Evolutionary conservation across 1,140 invertebrate species (phyloP).

Genomic region (Plodia interpunctella): DNA sequence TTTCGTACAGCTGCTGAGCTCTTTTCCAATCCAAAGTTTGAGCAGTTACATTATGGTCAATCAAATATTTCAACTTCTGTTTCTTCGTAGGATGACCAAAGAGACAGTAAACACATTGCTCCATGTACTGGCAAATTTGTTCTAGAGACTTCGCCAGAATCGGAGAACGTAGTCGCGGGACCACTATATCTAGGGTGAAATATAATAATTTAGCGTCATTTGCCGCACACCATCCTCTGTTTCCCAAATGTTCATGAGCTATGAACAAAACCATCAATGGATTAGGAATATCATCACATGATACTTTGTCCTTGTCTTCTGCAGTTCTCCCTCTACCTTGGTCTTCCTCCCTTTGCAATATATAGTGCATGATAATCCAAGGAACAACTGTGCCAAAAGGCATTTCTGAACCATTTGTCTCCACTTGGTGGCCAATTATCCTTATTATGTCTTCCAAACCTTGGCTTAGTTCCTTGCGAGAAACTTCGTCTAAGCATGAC

Average conservation of each 20-base stretch:
- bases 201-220: slow-evolving; percentile 87
- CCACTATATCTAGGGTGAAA: slow-evolving; percentile 85
- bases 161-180: slow-evolving; percentile 81
- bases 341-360: slow-evolving; percentile 82
- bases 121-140: slow-evolving; percentile 84
- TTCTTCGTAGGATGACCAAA: slow-evolving; percentile 91
- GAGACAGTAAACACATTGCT: slow-evolving; percentile 93
- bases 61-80: slow-evolving; percentile 83
- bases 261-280: slow-evolving; percentile 89
- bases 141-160: slow-evolving; percentile 75
- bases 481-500: slow-evolving; percentile 73
- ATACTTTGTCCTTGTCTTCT: slow-evolving; percentile 69
- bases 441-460: slow-evolving; percentile 87
- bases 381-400: slow-evolving; percentile 84
- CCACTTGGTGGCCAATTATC: slow-evolving; percentile 85
- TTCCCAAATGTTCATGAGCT: slow-evolving; percentile 91
- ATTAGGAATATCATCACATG: slow-evolving; percentile 81
- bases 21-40: slow-evolving; percentile 87
- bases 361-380: slow-evolving; percentile 90
- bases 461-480: slow-evolving; percentile 77
- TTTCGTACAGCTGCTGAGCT: slow-evolving; percentile 88
- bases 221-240: slow-evolving; percentile 85
- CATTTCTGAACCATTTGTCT: slow-evolving; percentile 81
- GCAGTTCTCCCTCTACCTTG: slow-evolving; percentile 52
- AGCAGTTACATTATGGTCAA: slow-evolving; percentile 87